Conservation (phyloP, 1,140 invertebrate genomes). For the Pogonognathellus flavescens region DNA sequence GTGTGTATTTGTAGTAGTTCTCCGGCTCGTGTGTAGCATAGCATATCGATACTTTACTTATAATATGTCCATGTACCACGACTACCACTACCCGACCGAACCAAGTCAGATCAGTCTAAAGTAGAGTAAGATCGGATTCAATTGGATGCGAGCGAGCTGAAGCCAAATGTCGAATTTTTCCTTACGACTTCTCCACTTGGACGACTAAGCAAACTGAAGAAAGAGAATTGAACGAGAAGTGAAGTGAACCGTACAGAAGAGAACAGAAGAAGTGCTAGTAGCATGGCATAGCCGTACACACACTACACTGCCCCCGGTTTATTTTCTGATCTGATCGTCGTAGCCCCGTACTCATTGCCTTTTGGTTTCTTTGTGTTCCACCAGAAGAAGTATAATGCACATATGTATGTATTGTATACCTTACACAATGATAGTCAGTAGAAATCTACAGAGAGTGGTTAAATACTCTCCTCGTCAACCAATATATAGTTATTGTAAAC, state of each 20-base stretch:
- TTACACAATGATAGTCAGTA: no score
- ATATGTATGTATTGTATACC: no score
- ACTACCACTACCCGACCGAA: neutral
- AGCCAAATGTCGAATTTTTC: slow-evolving; percentile 55
- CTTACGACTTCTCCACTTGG: slow-evolving; percentile 25
- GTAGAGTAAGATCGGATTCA: slow-evolving; percentile 40
- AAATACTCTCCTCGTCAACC: no score
- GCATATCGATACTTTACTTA: no score
- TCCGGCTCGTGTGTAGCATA: no score
- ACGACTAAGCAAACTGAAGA: slow-evolving; percentile 52
- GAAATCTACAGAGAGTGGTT: no score
- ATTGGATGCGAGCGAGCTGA: slow-evolving; percentile 51
- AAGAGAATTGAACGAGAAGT: slow-evolving; percentile 45
- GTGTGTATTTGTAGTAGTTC: no score
- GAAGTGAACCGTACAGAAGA: slow-evolving; percentile 15
- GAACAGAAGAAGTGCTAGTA: neutral
- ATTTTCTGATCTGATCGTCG: slow-evolving; percentile 39
- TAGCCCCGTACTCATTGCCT: neutral
- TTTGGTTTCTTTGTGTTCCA: neutral
- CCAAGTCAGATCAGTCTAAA: slow-evolving; percentile 1
- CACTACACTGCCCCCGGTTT: slow-evolving; percentile 41
- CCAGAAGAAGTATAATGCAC: neutral
- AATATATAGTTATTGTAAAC: no score
- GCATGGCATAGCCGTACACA: neutral
- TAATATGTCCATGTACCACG: no score